A percentile compares a stretch with the other conserved stretches of the same genome.
These are phyloP conservation scores for Ctenopoma kingsleyae DNA, from an alignment of 2,797 vertebrate genomes.

Conservation along the genomic window DNA sequence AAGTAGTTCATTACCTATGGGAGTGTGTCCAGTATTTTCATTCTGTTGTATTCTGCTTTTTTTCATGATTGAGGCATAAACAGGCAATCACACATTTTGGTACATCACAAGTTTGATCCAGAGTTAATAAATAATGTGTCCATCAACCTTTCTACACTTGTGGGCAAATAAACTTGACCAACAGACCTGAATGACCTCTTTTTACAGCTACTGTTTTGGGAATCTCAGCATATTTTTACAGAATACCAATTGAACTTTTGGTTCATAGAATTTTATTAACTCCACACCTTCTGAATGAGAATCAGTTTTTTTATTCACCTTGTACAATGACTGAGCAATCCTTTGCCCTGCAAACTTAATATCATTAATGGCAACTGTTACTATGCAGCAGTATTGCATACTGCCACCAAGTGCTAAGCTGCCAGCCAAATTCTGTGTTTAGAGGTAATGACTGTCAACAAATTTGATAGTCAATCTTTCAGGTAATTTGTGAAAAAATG, in stretches of 20 bases:
- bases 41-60: background rate
- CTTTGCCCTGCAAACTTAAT: constrained; percentile 30
- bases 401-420: background rate
- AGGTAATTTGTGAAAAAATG: background rate
- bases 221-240: constrained; percentile 23
- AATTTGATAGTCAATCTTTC: background rate
- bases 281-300: constrained; percentile 40
- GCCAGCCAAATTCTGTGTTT: background rate
- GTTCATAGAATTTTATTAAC: constrained; percentile 47
- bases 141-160: background rate
- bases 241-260: constrained; percentile 47
- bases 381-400: background rate
- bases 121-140: constrained; percentile 3
- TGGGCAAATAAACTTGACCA: background rate
- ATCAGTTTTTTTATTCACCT: constrained; percentile 28
- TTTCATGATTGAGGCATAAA: background rate
- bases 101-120: constrained; percentile 17
- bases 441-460: background rate
- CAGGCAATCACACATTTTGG: background rate
- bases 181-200: background rate
- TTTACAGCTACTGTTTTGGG: constrained; percentile 31
- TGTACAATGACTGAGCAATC: constrained; percentile 22
- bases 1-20: constrained; percentile 57
- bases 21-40: constrained; percentile 21
- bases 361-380: constrained; percentile 10